Evolutionary conservation across 2,113 vertebrate species (phyloP).

Genomic region (Cryptomyrus ogoouensis): DNA sequence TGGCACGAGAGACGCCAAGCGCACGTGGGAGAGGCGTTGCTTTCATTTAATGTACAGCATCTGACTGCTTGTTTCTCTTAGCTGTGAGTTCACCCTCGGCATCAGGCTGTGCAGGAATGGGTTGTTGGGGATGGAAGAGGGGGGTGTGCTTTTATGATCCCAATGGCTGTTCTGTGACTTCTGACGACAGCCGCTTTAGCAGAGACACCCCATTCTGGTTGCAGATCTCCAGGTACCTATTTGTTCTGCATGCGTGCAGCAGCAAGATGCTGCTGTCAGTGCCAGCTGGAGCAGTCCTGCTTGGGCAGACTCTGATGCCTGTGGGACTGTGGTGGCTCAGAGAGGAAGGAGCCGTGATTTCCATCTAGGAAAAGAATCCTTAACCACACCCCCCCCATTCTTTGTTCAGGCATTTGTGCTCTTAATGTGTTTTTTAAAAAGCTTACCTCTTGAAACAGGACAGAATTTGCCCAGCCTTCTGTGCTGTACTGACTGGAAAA

Average conservation of each 20-base stretch:
- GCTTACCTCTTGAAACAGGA: neutral
- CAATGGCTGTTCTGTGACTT: neutral
- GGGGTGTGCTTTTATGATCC: no score
- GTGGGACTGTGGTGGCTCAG: neutral
- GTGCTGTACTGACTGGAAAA: neutral
- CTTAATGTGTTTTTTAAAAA: neutral
- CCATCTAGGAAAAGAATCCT: neutral
- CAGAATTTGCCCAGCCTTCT: neutral
- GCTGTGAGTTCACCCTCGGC: neutral
- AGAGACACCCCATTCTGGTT: neutral
- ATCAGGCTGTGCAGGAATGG: neutral
- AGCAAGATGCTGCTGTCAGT: neutral
- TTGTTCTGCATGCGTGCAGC: neutral
- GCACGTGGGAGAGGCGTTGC: neutral
- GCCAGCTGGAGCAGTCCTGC: constrained; percentile 5
- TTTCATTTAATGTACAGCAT: neutral
- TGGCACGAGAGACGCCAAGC: neutral
- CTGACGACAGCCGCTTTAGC: neutral
- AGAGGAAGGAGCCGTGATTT: neutral
- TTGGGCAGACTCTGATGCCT: neutral
- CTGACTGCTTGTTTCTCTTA: neutral
- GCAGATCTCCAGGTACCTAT: neutral
- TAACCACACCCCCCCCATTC: neutral
- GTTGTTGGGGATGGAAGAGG: no score
- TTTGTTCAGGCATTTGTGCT: neutral